Evolutionary conservation across 2,113 vertebrate species (phyloP).

Genomic region (Epinephelus cyanopodus): DNA sequence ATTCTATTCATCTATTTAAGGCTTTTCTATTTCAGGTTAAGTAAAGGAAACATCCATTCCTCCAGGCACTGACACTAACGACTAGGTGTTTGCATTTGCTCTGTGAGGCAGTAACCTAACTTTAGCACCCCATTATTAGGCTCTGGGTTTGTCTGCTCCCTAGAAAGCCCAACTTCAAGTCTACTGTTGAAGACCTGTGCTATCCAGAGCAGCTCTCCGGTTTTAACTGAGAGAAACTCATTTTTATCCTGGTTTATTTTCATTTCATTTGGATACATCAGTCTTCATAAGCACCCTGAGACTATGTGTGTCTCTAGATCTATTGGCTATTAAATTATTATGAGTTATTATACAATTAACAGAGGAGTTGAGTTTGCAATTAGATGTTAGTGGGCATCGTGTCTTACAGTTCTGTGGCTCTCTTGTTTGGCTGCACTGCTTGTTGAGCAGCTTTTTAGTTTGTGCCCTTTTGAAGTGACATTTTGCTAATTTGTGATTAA

Average conservation of each 20-base stretch:
- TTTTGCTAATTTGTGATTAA: constrained; percentile 55
- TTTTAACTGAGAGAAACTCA: background rate
- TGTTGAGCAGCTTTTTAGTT: constrained; percentile 6
- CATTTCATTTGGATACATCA: background rate
- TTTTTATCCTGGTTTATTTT: constrained; percentile 12
- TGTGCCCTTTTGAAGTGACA: constrained; percentile 47
- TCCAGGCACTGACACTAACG: background rate
- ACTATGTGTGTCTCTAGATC: background rate
- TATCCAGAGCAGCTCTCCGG: too few relatives aligned
- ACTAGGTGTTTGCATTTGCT: constrained; percentile 29
- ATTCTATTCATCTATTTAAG: constrained; percentile 9
- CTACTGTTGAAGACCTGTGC: background rate
- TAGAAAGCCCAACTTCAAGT: constrained; percentile 14
- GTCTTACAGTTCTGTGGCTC: background rate
- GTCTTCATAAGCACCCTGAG: background rate
- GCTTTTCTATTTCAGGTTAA: background rate
- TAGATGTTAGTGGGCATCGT: background rate
- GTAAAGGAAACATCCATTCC: background rate
- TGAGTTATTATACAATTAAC: constrained; percentile 3
- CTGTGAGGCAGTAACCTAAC: constrained; percentile 22
- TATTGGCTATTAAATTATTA: background rate
- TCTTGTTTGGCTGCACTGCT: constrained; percentile 15
- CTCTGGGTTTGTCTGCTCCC: background rate
- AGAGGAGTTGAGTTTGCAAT: background rate
- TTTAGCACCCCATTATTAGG: constrained; percentile 22